Conservation (phyloP, 2,113 vertebrate genomes). For the Pluvialis apricaria region DNA sequence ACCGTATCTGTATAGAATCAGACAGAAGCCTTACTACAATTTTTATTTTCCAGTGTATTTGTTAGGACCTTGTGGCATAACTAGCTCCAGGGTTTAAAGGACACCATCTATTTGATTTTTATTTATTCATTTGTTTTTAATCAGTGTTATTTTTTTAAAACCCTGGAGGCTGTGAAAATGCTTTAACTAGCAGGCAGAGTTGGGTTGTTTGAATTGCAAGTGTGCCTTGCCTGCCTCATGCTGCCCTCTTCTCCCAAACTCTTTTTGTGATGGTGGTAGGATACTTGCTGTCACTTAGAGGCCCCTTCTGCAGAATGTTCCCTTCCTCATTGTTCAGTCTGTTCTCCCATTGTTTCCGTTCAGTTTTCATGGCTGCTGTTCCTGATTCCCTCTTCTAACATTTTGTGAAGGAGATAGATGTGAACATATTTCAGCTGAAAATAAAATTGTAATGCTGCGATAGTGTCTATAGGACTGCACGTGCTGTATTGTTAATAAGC, state of each 20-base stretch:
- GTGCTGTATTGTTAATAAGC: not conserved
- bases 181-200: not conserved
- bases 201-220: not conserved
- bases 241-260: not conserved
- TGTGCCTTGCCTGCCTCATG: not conserved
- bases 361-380: not conserved
- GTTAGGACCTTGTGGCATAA: not conserved
- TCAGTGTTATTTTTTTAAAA: not conserved
- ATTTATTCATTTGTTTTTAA: not conserved
- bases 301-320: not conserved
- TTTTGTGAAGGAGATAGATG: not conserved
- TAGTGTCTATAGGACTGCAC: not conserved
- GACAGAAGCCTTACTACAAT: not conserved
- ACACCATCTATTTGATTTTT: not conserved
- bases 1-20: accelerated
- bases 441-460: not conserved
- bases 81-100: not conserved
- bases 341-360: not conserved
- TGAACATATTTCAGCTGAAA: not conserved
- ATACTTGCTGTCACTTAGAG: not conserved
- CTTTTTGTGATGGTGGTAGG: not conserved
- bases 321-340: not conserved
- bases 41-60: not conserved
- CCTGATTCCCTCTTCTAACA: not conserved
- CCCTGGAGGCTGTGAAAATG: not conserved